These are phyloP conservation scores for Nanger granti DNA, from an alignment of 2,113 vertebrate species.

Conservation along the genomic window DNA sequence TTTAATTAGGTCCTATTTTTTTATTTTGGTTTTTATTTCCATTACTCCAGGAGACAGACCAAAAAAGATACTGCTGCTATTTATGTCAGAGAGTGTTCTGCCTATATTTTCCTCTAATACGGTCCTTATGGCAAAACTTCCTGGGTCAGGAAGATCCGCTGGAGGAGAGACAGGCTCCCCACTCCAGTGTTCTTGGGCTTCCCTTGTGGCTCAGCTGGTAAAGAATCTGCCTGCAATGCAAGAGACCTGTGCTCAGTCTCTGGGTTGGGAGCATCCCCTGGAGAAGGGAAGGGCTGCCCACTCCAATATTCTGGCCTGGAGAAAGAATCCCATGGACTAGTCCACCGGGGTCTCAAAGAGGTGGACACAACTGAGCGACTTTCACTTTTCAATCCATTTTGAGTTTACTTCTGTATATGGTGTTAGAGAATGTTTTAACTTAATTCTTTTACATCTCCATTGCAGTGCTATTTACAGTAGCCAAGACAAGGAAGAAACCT, in stretches of 20 bases:
- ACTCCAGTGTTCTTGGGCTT: neutral
- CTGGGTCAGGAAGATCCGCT: neutral
- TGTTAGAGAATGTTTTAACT: neutral
- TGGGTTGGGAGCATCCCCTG: neutral
- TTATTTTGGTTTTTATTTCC: neutral
- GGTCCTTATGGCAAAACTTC: neutral
- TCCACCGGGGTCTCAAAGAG: too few species aligned
- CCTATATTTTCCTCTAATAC: neutral
- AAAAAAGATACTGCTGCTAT: neutral
- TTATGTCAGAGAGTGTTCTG: neutral
- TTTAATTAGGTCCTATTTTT: neutral
- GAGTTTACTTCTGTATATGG: neutral
- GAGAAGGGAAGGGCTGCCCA: neutral
- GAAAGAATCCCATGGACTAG: neutral
- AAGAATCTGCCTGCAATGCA: rapidly evolving
- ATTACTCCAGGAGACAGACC: neutral
- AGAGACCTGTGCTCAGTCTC: neutral
- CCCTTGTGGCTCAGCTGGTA: neutral
- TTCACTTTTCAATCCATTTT: neutral
- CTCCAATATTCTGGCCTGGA: neutral
- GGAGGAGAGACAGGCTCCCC: neutral
- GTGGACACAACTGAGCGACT: neutral
- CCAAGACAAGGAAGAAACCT: neutral
- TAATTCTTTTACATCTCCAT: neutral
- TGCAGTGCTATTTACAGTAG: neutral